Evolutionary conservation across 2,797 vertebrate species (phyloP).

Genomic region (Spinus pinus): DNA sequence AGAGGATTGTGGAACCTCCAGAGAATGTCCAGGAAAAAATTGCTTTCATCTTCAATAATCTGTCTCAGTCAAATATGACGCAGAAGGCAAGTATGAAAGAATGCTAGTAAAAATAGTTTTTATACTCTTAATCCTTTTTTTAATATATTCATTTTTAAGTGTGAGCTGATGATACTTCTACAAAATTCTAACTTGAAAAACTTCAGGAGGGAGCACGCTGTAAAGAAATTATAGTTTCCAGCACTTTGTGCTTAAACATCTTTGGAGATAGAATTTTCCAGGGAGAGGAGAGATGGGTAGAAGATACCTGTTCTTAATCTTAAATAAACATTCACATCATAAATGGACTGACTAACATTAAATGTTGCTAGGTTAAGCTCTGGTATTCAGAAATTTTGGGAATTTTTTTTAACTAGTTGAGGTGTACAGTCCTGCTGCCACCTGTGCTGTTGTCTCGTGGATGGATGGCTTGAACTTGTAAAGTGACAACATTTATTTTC

Average conservation of each 20-base stretch:
- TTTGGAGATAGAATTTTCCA: not conserved
- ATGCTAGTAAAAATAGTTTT: not conserved
- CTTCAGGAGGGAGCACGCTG: no score
- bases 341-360: not conserved
- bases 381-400: not conserved
- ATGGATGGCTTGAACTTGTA: not conserved
- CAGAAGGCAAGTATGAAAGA: constrained; percentile 87
- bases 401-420: not conserved
- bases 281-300: not conserved
- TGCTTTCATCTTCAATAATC: constrained; percentile 99
- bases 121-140: not conserved
- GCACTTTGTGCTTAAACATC: not conserved
- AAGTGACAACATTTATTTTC: not conserved
- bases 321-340: not conserved
- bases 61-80: constrained; percentile 99
- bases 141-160: not conserved
- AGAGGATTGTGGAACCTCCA: constrained; percentile 96
- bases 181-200: not conserved
- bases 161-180: not conserved
- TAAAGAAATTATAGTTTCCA: not conserved
- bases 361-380: not conserved
- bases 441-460: accelerated
- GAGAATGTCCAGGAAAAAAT: constrained; percentile 99
- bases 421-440: not conserved
- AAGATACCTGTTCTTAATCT: not conserved